Evolutionary conservation across 2,113 vertebrate species (phyloP).

Genomic region (Chaetodon trifascialis): DNA sequence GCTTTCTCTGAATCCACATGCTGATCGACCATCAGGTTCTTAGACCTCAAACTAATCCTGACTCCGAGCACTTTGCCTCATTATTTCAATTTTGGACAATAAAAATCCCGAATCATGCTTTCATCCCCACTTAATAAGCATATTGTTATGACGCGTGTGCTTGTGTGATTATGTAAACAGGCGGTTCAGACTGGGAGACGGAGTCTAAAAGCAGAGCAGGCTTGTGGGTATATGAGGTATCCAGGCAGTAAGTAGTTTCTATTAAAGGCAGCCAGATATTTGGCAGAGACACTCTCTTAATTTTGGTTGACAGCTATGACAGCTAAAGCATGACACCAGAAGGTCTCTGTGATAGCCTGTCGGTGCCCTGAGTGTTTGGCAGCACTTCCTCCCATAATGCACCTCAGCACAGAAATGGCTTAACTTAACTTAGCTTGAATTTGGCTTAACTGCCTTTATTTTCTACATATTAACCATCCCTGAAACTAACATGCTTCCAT

Average conservation of each 20-base stretch:
- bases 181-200: not conserved
- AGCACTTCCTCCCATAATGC: conserved; percentile 52
- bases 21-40: not conserved
- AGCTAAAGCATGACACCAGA: conserved; percentile 50
- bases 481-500: not conserved
- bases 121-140: not conserved
- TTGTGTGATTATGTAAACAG: not conserved
- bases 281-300: conserved; percentile 64
- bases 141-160: not conserved
- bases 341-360: conserved; percentile 52
- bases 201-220: conserved; percentile 30
- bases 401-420: conserved; percentile 38
- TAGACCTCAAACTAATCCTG: conserved; percentile 8
- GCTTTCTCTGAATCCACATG: not conserved
- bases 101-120: not conserved
- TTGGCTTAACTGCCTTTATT: conserved; percentile 41
- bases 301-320: conserved; percentile 66
- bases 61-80: not conserved
- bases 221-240: conserved; percentile 22
- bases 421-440: conserved; percentile 23
- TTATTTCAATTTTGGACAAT: conserved; percentile 1
- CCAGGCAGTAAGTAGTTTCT: conserved; percentile 46
- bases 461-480: conserved; percentile 16
- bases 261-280: conserved; percentile 61
- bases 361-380: conserved; percentile 62